Percentiles rank a stretch among this genome's conserved stretches.
Conservation (phyloP, 2,797 vertebrate genomes). For the Gymnopithys bicolor region DNA sequence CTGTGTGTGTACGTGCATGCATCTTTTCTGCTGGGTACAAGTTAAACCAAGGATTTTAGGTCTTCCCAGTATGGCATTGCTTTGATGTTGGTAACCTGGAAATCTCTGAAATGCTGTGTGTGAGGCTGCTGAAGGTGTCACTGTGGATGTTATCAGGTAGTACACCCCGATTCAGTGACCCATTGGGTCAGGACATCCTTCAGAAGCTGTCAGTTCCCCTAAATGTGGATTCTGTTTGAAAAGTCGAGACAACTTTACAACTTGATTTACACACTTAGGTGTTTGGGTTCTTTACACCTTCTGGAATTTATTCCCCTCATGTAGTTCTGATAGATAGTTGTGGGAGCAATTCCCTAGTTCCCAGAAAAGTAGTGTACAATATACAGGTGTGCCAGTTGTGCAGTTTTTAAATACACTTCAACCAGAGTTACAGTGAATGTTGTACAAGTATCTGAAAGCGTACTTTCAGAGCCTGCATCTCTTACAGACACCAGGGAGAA, state of each 20-base stretch:
- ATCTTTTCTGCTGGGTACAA: neutral
- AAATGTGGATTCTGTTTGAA: neutral
- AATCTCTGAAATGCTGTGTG: neutral
- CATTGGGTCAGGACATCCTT: neutral
- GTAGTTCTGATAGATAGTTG: neutral
- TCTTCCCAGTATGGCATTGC: fast-evolving
- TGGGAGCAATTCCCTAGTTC: neutral
- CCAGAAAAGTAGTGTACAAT: neutral
- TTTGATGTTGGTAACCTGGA: neutral
- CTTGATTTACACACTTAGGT: neutral
- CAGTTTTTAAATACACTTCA: neutral
- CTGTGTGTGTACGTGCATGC: fast-evolving
- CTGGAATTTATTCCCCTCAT: neutral
- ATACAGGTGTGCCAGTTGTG: neutral
- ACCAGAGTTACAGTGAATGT: neutral
- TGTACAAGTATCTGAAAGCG: neutral
- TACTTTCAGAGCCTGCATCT: neutral
- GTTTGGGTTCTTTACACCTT: neutral
- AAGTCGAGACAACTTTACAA: neutral
- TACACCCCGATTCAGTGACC: neutral
- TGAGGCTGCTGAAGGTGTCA: neutral
- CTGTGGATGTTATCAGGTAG: neutral
- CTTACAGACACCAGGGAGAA: neutral
- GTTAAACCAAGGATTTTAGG: neutral
- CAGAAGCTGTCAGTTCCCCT: neutral